A percentile compares a stretch with the other conserved stretches of the same genome.
Evolutionary conservation across 2,888 invertebrate species (phyloP).

Genomic region (Eurois occulta): DNA sequence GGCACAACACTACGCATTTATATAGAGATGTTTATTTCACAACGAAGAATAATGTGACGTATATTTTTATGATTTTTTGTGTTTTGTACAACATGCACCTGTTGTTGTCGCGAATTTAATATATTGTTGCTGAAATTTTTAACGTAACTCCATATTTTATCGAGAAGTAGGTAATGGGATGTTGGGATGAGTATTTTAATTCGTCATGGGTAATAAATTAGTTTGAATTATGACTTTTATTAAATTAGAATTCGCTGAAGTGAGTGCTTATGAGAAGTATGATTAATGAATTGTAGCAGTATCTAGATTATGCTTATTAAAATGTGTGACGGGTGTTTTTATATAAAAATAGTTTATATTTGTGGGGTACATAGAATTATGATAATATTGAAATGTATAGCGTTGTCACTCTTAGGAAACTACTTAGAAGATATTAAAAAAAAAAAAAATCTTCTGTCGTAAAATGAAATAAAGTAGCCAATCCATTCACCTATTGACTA

Average conservation of each 20-base stretch:
- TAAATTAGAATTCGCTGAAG: slow-evolving; percentile 51
- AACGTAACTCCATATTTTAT: slow-evolving; percentile 58
- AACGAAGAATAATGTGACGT: slow-evolving; percentile 60
- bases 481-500: slow-evolving; percentile 13
- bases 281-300: slow-evolving; percentile 52
- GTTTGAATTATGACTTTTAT: slow-evolving; percentile 52
- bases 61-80: slow-evolving; percentile 61
- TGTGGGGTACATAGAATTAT: not conserved
- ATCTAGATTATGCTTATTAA: slow-evolving; percentile 49
- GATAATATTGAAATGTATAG: not conserved
- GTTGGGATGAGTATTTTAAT: slow-evolving; percentile 43
- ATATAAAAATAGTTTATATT: slow-evolving; percentile 27
- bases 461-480: not conserved
- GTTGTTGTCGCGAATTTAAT: slow-evolving; percentile 63
- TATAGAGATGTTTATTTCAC: slow-evolving; percentile 76
- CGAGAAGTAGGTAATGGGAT: slow-evolving; percentile 53
- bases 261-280: slow-evolving; percentile 44
- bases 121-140: slow-evolving; percentile 55
- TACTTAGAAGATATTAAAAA: not conserved
- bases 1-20: slow-evolving; percentile 78
- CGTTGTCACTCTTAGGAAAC: not conserved
- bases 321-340: slow-evolving; percentile 27
- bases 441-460: not conserved
- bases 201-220: slow-evolving; percentile 48
- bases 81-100: slow-evolving; percentile 52